Base-by-base conservation (phyloP, 2,113 vertebrate genomes). In the Gobio gobio region DNA sequence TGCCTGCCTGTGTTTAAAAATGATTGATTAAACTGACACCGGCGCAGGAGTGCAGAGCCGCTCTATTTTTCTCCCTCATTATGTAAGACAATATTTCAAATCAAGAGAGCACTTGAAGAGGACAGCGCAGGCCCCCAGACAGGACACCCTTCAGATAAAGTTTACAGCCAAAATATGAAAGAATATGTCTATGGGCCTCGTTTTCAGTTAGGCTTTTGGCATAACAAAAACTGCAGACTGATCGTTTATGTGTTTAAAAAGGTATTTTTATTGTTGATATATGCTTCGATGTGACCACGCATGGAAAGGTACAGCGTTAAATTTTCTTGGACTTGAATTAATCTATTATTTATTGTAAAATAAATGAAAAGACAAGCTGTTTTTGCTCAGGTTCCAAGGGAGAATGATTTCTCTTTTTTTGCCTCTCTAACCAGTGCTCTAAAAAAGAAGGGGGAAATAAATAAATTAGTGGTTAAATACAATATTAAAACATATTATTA, bases 21-120 rank as follows among this genome's bases (percentile, higher is more conserved):
- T 96, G 95, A 97, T 95, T 94, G 94, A 96, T 96, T 96, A 95
- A 94, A 93, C 93, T 93, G 94, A 94, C 92, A 93, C 91, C 86
- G 89, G 93, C 94, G 92, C 92, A 91, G 94, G 92, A 95, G 95
- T 94, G 92, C 91, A 91, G 87, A 54, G 89, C 89, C 80, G 85
- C 72, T 85, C 88, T 91, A 91, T 94, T 95, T 94, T 94, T 94
- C 93, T 94, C 92, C 91, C 90, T 91, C 84, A 89, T 93, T 94
- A 93, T 92, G 90, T 94, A 94, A 95, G 94, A 93, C 94, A 93
- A 92, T 94, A 95, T 94, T 95, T 96, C 94, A 94, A 87, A 92
- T 93, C 94, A 93, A 89, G 91, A 89, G 91, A 90, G 93, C 90
- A 87, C 87, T 91, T 88, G 92, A 94, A 93, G 93, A 93, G 95